These are phyloP conservation scores for Escarpia spicata DNA, from an alignment of 2,888 invertebrate genomes.

Conservation along the genomic window DNA sequence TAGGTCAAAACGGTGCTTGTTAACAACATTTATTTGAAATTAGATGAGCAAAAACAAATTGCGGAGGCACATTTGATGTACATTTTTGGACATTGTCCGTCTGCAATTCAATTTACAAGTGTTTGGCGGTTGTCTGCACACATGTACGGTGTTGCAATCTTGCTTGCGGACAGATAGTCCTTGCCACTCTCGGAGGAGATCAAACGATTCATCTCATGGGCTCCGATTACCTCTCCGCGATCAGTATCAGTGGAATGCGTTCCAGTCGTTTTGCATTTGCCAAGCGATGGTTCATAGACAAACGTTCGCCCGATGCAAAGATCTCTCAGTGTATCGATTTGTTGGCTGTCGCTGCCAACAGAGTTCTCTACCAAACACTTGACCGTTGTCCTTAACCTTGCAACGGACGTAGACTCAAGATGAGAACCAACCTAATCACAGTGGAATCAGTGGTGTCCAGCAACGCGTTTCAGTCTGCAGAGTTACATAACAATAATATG, in stretches of 20 bases:
- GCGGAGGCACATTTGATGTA: no score
- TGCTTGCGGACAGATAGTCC: not conserved
- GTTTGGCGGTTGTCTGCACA: no score
- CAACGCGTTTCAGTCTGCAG: not conserved
- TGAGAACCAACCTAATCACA: not conserved
- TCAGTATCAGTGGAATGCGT: not conserved
- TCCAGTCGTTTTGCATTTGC: not conserved
- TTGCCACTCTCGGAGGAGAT: not conserved
- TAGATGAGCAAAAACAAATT: no score
- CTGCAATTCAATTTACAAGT: no score
- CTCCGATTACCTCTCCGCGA: not conserved
- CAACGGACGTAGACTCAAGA: not conserved
- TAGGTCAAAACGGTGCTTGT: no score
- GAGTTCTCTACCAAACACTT: not conserved
- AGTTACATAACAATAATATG: no score
- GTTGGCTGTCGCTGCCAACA: not conserved
- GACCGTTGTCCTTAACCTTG: not conserved
- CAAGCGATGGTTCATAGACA: not conserved
- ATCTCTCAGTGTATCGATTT: not conserved
- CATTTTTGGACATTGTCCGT: no score
- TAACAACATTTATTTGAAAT: no score
- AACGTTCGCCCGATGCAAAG: not conserved
- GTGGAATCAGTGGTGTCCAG: not conserved
- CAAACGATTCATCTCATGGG: not conserved
- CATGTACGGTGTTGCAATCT: not conserved